A percentile compares a stretch with the other conserved stretches of the same genome.
Conservation (phyloP, 2,888 invertebrate species). For the Calliopum simillimum region DNA sequence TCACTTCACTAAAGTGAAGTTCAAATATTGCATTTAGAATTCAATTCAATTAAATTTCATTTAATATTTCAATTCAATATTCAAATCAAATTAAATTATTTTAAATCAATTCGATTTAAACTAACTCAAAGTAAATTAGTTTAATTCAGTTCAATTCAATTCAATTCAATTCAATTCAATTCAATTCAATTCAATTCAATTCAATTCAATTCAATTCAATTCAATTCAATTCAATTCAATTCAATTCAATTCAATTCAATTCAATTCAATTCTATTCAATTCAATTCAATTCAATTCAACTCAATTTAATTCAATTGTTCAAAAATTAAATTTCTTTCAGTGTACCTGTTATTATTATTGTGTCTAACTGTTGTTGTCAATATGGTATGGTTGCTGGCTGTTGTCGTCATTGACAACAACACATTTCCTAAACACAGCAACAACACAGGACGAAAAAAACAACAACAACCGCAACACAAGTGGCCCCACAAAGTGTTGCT, state of each 20-base stretch:
- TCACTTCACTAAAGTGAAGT: no score
- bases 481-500: no score
- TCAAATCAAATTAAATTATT: slow-evolving; percentile 7
- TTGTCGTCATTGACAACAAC: background rate
- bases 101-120: background rate
- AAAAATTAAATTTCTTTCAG: background rate
- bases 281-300: background rate
- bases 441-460: background rate
- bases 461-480: background rate
- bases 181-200: background rate
- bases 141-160: background rate
- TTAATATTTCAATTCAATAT: no score
- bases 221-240: background rate
- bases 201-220: background rate
- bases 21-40: no score
- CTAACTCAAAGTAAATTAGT: background rate
- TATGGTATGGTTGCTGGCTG: no score
- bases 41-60: no score
- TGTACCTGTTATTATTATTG: no score
- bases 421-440: background rate
- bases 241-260: background rate
- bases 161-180: background rate
- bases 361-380: no score
- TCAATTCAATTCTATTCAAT: background rate
- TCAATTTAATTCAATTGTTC: background rate